phyloP scores from a whole-genome alignment of 2,888 invertebrate species.

The Amiota minor region DNA sequence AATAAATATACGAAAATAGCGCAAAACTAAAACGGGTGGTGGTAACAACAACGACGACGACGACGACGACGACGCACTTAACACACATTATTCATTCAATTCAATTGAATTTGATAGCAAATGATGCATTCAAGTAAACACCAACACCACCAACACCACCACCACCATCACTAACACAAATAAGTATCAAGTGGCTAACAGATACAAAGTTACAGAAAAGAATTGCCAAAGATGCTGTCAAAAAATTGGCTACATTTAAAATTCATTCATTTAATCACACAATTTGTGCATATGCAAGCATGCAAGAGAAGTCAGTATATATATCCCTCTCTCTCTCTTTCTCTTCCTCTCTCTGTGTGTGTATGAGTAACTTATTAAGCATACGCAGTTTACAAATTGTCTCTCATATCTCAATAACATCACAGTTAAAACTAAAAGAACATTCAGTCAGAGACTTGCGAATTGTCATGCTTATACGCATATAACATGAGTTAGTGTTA shows the following conservation, averaged over 20 bases:
- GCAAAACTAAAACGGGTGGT: slow-evolving; percentile 68
- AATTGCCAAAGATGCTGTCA: slow-evolving; percentile 15
- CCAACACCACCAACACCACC: too few species aligned
- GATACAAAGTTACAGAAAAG: slow-evolving; percentile 12
- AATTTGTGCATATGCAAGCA: neutral
- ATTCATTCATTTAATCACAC: slow-evolving; percentile 22
- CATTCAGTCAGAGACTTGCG: too few species aligned
- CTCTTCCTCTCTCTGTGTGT: too few species aligned
- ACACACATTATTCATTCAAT: too few species aligned
- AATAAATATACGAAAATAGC: slow-evolving; percentile 60
- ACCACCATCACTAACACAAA: neutral
- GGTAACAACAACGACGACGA: slow-evolving; percentile 17
- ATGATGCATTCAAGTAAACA: too few species aligned
- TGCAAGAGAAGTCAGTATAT: too few species aligned
- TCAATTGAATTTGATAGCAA: too few species aligned
- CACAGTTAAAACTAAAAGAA: neutral
- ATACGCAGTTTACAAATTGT: neutral
- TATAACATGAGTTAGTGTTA: neutral
- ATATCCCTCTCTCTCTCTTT: too few species aligned
- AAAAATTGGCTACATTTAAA: slow-evolving; percentile 1
- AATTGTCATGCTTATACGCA: too few species aligned
- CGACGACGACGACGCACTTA: neutral
- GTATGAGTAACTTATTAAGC: neutral
- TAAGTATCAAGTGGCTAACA: neutral
- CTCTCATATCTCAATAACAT: slow-evolving; percentile 22